Conservation (phyloP, 2,888 invertebrate species). For the Aspidiotus rigidus region DNA sequence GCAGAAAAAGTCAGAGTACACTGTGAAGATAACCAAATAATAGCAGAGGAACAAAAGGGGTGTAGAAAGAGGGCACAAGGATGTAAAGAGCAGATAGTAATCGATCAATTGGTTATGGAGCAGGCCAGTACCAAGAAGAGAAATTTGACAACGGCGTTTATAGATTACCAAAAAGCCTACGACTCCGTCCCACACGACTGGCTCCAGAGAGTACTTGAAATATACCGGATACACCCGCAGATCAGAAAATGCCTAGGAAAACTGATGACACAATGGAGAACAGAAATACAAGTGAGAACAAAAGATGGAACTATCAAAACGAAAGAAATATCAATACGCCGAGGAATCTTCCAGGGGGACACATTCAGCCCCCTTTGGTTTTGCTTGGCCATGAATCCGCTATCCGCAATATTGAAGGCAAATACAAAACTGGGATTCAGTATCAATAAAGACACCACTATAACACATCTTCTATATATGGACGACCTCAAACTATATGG, state of each 20-base stretch:
- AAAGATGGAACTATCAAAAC: neutral
- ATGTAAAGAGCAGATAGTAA: neutral
- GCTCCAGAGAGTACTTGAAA: neutral
- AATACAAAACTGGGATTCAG: neutral
- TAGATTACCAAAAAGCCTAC: constrained; percentile 34
- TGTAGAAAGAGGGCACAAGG: constrained; percentile 1
- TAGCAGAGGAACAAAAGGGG: neutral
- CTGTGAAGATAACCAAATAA: constrained; percentile 1
- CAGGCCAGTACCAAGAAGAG: constrained; percentile 22
- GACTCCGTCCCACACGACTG: neutral
- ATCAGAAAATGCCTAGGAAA: neutral
- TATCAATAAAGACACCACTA: neutral
- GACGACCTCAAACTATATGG: neutral
- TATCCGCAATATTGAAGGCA: neutral
- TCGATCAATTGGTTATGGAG: constrained; percentile 12
- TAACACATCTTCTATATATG: neutral
- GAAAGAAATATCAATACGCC: neutral
- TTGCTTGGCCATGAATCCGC: neutral
- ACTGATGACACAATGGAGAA: neutral
- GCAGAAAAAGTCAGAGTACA: neutral
- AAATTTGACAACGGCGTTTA: constrained; percentile 11
- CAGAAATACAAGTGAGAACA: neutral
- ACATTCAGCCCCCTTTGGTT: neutral
- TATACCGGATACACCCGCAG: neutral
- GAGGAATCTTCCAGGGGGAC: constrained; percentile 1